Evolutionary conservation across 1,140 invertebrate species (phyloP), one percentile per base, ranked within the genome.

Genomic region (Drosophila eugracilis): DNA sequence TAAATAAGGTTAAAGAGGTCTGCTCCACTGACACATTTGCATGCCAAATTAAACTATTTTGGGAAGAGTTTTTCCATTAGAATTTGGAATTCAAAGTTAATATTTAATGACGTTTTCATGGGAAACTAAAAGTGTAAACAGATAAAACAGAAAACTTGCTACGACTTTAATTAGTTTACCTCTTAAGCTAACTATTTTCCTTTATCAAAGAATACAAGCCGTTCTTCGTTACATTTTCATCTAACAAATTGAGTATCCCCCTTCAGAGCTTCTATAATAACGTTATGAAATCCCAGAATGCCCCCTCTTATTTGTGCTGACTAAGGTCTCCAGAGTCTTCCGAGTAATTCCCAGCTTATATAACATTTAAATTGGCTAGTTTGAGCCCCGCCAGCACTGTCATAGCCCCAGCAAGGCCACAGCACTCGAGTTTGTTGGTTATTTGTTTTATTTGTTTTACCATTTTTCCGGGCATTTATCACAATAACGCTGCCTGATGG

Each of bases 381-480:
- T 26, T 34, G 36, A 9, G 58, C 22, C 36, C 15, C n/a, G 34
- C 34, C 30, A 63, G 30, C 32, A 41, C 49, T 63, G 19, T 30
- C 58, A 15, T 32, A 30, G 42, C 24, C 28, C 17, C 54, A 6
- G 59, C 58, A 63, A 63, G 62, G 62, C 57, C 62, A 66, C 34
- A 66, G 17, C 59, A 66, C 34, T 66, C 28, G 32, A 52, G 62
- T 21, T 34, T 32, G 65, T 19, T 62, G 60, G 41, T 24, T 54
- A 48, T 71, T 41, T 59, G 67, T 54, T 63, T 50, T 45, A 55
- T 75, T 47, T 72, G 67, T 54, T 58, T 22, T 66, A 52, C 63
- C 45, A 67, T 67, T 66, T 67, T 67, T 67, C 63, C 62, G 60
- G 60, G 36, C 63, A 41, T 67, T 67, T 67, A 67, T 67, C 63